phyloP scores from a whole-genome alignment of 2,888 invertebrate species.

The Masnerella sp. region DNA sequence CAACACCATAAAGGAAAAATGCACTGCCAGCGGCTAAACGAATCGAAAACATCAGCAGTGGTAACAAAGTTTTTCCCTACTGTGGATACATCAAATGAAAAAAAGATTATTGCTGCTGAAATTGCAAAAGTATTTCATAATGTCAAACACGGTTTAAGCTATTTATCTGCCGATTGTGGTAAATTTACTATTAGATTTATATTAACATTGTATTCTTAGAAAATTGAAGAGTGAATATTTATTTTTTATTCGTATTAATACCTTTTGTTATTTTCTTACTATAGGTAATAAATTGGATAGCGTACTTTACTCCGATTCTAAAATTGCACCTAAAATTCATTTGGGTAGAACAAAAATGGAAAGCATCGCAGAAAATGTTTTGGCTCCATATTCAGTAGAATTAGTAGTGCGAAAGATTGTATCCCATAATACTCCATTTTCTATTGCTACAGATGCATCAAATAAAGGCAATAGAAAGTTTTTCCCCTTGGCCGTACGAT shows the following conservation, averaged over 20 bases:
- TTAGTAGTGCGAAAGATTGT: constrained; percentile 13
- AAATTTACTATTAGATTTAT: background rate
- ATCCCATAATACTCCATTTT: constrained; percentile 15
- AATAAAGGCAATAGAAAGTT: constrained; percentile 38
- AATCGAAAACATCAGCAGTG: background rate
- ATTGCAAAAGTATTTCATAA: constrained; percentile 22
- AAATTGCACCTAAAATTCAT: constrained; percentile 41
- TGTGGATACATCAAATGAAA: background rate
- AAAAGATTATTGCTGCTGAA: constrained; percentile 18
- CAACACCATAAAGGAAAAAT: background rate
- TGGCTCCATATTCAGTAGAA: constrained; percentile 23
- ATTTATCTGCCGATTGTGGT: constrained; percentile 17
- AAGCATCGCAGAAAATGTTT: constrained; percentile 27
- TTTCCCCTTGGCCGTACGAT: constrained; percentile 30
- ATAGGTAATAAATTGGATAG: constrained; percentile 25
- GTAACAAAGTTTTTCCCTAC: constrained; percentile 4
- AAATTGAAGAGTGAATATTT: background rate
- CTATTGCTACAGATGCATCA: constrained; percentile 31
- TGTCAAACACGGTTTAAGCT: constrained; percentile 27
- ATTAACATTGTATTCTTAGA: background rate
- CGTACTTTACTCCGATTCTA: constrained; percentile 23
- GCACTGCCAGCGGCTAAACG: constrained; percentile 1
- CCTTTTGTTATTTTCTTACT: too few relatives aligned
- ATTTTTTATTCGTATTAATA: too few relatives aligned
- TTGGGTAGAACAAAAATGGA: constrained; percentile 41